Base-by-base conservation (phyloP, 2,797 vertebrate species). In the Protonibea diacanthus region DNA sequence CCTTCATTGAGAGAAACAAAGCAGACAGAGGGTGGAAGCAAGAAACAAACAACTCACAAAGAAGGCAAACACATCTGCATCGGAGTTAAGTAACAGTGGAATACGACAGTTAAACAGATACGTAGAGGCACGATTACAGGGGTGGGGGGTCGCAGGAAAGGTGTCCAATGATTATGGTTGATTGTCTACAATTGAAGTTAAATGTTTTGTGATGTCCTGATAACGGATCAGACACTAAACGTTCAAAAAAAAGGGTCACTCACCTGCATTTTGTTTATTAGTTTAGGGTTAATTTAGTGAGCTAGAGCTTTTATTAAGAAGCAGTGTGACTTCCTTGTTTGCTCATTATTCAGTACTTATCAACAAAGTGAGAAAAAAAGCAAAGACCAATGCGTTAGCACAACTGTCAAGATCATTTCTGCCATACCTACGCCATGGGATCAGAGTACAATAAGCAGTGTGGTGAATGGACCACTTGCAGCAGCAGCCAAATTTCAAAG, bases 221-320 rank as follows among this genome's bases (percentile, higher is more conserved):
- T 66, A 58, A 81, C 21, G 63, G 49, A 83, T 60, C 57, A 79
- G 60, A 71, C 13, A 49, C 48, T 62, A 49, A 65, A 78, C 48
- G 55, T 69, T 81, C 42, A 83, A 73, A 78, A 76, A 81, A 33
- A 33, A 33, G n/a, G n/a, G 91, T 91, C 59, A 94, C 93, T 93
- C 86, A 93, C 93, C 93, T 94, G 87, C 14, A 81, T 86, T 83
- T 64, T 70, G 47, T 71, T 56, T 49, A 88, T 94, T 91, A 90
- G 91, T 93, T 84, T 84, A 0, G 53, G 65, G 80, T 92, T 89
- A 91, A 90, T 90, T 88, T 81, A 76, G 81, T 80, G 85, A 86
- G 86, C 75, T 90, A 75, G 86, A 91, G 91, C 86, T 86, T 38
- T 92, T 81, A 89, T 88, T 90, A 91, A 86, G 61, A 88, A 91